These are phyloP conservation scores for Phalera bucephala DNA, from an alignment of 2,888 invertebrate species.

Conservation along the genomic window DNA sequence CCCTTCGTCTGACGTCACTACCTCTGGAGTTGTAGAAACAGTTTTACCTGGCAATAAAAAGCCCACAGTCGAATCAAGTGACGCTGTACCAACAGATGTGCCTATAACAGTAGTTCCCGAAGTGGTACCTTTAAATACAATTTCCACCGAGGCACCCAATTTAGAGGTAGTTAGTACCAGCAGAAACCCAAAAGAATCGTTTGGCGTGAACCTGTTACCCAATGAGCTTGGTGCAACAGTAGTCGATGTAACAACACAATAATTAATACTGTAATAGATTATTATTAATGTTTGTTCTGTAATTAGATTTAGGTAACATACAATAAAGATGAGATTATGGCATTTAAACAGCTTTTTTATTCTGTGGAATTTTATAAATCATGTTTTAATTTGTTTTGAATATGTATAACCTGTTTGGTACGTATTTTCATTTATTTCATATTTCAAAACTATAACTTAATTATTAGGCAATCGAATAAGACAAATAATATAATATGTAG, in stretches of 20 bases:
- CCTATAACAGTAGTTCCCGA: conserved; percentile 3
- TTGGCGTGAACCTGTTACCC: conserved; percentile 25
- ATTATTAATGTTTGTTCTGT: not conserved
- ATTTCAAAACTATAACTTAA: too few relatives aligned
- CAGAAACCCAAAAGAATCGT: conserved; percentile 5
- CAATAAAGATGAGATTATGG: conserved; percentile 4
- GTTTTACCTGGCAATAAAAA: not conserved
- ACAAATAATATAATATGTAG: conserved; percentile 18
- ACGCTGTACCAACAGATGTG: conserved; percentile 11
- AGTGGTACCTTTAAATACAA: not conserved
- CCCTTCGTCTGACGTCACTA: not conserved
- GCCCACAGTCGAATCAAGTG: conserved; percentile 2
- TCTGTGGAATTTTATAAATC: conserved; percentile 5
- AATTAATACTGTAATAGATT: conserved; percentile 16
- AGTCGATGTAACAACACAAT: conserved; percentile 58
- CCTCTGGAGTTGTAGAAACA: not conserved
- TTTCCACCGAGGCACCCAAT: conserved; percentile 1
- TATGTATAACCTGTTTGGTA: too few relatives aligned
- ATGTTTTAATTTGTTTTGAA: too few relatives aligned
- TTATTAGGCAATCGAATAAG: not conserved
- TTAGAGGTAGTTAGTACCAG: not conserved
- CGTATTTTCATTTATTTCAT: too few relatives aligned
- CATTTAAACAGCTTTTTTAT: conserved; percentile 1
- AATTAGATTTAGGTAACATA: not conserved
- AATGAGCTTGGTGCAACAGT: conserved; percentile 58